These are phyloP conservation scores for Coleophora deauratella DNA, from an alignment of 2,888 invertebrate species.

Conservation along the genomic window DNA sequence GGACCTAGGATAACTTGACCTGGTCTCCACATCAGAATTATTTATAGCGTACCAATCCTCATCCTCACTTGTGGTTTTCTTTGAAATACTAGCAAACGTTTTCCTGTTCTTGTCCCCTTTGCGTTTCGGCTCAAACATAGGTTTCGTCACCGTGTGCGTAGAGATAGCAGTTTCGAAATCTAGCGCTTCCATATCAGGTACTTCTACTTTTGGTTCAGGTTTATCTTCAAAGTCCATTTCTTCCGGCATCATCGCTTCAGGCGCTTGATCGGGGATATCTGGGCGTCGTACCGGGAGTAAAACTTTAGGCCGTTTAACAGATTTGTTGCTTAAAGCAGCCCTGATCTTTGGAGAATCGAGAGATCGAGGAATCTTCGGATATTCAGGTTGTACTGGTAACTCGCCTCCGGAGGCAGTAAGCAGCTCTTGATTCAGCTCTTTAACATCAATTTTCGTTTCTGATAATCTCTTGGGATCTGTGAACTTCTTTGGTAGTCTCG, in stretches of 20 bases:
- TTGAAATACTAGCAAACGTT: conserved; percentile 31
- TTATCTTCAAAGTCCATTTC: conserved; percentile 19
- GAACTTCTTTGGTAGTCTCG: conserved; percentile 37
- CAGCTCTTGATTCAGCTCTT: conserved; percentile 22
- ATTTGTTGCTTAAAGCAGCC: conserved; percentile 41
- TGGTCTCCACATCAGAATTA: conserved; percentile 54
- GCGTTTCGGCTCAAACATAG: conserved; percentile 24
- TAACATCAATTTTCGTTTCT: conserved; percentile 18
- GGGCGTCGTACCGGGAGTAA: conserved; percentile 46
- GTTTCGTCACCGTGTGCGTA: conserved; percentile 55
- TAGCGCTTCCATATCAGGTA: conserved; percentile 22
- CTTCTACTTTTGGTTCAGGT: conserved; percentile 17
- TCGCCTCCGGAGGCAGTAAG: conserved; percentile 9
- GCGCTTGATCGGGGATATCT: conserved; percentile 27
- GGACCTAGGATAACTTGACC: conserved; percentile 56
- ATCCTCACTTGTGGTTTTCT: conserved; percentile 47
- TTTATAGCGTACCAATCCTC: conserved; percentile 47
- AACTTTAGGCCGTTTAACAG: conserved; percentile 52
- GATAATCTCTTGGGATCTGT: conserved; percentile 27
- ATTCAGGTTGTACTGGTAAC: conserved; percentile 19
- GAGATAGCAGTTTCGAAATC: conserved; percentile 60
- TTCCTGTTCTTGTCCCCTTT: conserved; percentile 32
- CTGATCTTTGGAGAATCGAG: conserved; percentile 58
- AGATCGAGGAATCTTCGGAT: conserved; percentile 23
- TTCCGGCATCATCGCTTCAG: conserved; percentile 21